Conservation (phyloP, 2,888 invertebrate genomes). For the Aleiodes leptofemur region DNA sequence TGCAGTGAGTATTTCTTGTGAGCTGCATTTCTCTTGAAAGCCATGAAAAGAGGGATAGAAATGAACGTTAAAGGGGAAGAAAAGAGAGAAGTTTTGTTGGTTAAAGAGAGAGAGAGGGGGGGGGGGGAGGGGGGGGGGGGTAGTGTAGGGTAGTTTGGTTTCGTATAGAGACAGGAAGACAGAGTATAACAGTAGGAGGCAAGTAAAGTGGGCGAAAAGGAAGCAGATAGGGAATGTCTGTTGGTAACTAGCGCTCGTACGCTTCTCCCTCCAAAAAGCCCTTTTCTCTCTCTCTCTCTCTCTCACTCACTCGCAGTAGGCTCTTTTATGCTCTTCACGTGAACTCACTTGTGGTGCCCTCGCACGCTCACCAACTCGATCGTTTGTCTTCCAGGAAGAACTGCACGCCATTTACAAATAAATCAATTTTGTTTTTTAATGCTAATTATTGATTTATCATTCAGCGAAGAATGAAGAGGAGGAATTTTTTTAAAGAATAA, state of each 20-base stretch:
- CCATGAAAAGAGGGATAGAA: conserved; percentile 7
- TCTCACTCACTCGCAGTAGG: not conserved
- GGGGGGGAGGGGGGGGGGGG: conserved; percentile 5
- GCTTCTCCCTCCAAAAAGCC: conserved; percentile 24
- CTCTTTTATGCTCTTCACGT: conserved; percentile 24
- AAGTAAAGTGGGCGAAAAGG: conserved; percentile 30
- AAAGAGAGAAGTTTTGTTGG: conserved; percentile 22
- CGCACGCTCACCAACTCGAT: conserved; percentile 34
- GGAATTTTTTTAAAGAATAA: too few species aligned
- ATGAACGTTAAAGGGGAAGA: conserved; percentile 22
- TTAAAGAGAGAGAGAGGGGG: not conserved
- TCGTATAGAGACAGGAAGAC: conserved; percentile 26
- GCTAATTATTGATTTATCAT: conserved; percentile 32
- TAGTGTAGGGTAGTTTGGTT: conserved; percentile 18
- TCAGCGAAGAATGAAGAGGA: not conserved
- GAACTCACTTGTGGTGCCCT: conserved; percentile 37
- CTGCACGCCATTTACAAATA: conserved; percentile 32
- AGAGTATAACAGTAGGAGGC: not conserved
- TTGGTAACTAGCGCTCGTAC: conserved; percentile 47
- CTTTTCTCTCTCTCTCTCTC: conserved; percentile 20
- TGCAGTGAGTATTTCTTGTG: conserved; percentile 48
- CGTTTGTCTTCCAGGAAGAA: conserved; percentile 33
- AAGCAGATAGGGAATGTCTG: conserved; percentile 42
- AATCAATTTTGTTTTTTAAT: conserved; percentile 29
- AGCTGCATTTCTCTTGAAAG: conserved; percentile 36